phyloP scores from a whole-genome alignment of 2,888 invertebrate species.

The Flabesymbios commensalis region DNA sequence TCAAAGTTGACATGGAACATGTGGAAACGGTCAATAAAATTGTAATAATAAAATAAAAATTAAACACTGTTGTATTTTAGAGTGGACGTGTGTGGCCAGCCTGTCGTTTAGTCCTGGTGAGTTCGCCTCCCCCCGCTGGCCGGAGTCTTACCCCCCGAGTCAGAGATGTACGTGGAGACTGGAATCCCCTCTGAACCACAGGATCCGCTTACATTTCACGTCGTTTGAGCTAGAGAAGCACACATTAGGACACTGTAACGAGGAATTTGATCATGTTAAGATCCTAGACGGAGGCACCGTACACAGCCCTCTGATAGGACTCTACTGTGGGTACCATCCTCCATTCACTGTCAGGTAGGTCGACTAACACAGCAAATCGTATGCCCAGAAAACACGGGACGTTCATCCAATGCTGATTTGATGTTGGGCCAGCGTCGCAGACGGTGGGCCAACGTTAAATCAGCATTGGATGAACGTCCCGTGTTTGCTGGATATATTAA shows the following conservation, averaged over 20 bases:
- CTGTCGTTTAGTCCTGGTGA: slow-evolving; percentile 46
- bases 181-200: slow-evolving; percentile 39
- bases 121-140: slow-evolving; percentile 54
- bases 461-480: no score
- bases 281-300: slow-evolving; percentile 28
- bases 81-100: slow-evolving; percentile 52
- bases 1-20: no score
- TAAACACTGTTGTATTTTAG: no score
- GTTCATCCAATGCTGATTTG: no score
- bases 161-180: slow-evolving; percentile 49
- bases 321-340: slow-evolving; percentile 32
- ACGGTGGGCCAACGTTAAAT: no score
- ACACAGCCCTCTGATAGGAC: slow-evolving; percentile 24
- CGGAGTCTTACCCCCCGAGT: slow-evolving; percentile 44
- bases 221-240: slow-evolving; percentile 50
- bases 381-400: no score
- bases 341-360: slow-evolving; percentile 21
- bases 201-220: slow-evolving; percentile 44
- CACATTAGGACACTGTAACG: slow-evolving; percentile 32
- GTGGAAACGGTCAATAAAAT: no score
- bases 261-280: slow-evolving; percentile 19
- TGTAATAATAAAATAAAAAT: no score
- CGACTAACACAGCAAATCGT: no score
- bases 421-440: no score
- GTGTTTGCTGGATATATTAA: no score